Conservation (phyloP, 2,113 vertebrate genomes). For the Turnix velox region DNA sequence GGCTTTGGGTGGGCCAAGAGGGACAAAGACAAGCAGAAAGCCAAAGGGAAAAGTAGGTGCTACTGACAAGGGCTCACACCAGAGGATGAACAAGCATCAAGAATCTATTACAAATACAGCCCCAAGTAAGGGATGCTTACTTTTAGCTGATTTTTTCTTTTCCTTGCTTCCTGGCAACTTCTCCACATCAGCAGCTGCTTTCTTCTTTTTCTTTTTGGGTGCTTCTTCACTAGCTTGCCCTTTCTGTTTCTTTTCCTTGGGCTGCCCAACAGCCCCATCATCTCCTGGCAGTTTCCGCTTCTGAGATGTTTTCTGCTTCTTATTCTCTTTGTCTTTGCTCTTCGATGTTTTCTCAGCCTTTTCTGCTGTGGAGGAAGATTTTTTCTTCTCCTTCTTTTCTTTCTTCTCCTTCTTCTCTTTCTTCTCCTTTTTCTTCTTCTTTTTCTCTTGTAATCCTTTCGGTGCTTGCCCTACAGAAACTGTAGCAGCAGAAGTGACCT, state of each 20-base stretch:
- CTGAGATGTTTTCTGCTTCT: constrained; percentile 37
- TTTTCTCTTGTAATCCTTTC: background rate
- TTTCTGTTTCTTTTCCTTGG: constrained; percentile 60
- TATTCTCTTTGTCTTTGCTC: constrained; percentile 59
- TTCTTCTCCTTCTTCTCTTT: constrained; percentile 62
- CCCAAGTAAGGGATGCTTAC: constrained; percentile 40
- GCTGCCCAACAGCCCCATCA: constrained; percentile 6
- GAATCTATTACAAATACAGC: background rate
- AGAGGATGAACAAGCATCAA: background rate
- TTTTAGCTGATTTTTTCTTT: constrained; percentile 70
- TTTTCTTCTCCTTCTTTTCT: constrained; percentile 50
- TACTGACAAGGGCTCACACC: background rate
- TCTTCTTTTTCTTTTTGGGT: constrained; percentile 65
- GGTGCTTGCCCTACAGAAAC: background rate
- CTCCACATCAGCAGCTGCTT: background rate
- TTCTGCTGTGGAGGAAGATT: background rate
- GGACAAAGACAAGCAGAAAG: background rate
- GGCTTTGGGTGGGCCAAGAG: background rate
- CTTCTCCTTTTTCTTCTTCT: constrained; percentile 55
- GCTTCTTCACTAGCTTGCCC: background rate
- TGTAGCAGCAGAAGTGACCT: background rate
- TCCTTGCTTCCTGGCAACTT: constrained; percentile 38
- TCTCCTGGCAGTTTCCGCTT: constrained; percentile 58
- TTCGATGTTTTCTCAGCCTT: constrained; percentile 10
- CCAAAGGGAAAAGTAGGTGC: background rate